A percentile compares a stretch with the other conserved stretches of the same genome.
These are phyloP conservation scores for Drosophila putrida DNA, from an alignment of 2,888 invertebrate genomes.

Conservation along the genomic window DNA sequence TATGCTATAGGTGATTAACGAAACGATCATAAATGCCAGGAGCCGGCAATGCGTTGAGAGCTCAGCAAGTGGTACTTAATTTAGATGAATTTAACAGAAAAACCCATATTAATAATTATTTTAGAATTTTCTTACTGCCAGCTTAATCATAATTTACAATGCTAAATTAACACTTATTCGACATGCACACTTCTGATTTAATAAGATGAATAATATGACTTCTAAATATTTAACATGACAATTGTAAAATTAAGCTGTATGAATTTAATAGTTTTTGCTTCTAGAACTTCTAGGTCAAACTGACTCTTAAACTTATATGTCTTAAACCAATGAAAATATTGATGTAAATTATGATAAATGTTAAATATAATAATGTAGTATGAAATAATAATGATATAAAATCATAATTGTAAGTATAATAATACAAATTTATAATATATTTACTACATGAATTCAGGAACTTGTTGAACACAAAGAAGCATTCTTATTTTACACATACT, in stretches of 20 bases:
- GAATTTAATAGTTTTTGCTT: too few species aligned
- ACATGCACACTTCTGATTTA: background rate
- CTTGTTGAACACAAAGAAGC: too few species aligned
- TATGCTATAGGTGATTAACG: conserved; percentile 60
- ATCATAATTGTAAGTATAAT: too few species aligned
- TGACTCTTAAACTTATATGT: too few species aligned
- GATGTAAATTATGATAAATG: background rate
- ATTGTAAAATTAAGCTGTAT: too few species aligned
- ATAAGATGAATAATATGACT: background rate
- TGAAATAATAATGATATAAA: background rate
- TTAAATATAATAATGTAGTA: background rate
- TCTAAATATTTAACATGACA: background rate
- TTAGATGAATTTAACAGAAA: conserved; percentile 5
- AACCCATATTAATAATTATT: conserved; percentile 29
- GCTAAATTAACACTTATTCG: background rate
- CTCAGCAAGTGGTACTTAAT: conserved; percentile 23
- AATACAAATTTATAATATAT: too few species aligned
- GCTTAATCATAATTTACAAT: conserved; percentile 11
- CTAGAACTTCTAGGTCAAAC: too few species aligned
- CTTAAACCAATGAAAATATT: background rate
- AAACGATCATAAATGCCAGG: conserved; percentile 36
- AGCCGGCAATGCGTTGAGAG: conserved; percentile 18
- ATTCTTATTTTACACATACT: too few species aligned
- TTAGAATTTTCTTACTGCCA: conserved; percentile 13
- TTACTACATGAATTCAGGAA: too few species aligned